phyloP scores from a whole-genome alignment of 2,797 vertebrate species.

The Melanotaenia boesemani region DNA sequence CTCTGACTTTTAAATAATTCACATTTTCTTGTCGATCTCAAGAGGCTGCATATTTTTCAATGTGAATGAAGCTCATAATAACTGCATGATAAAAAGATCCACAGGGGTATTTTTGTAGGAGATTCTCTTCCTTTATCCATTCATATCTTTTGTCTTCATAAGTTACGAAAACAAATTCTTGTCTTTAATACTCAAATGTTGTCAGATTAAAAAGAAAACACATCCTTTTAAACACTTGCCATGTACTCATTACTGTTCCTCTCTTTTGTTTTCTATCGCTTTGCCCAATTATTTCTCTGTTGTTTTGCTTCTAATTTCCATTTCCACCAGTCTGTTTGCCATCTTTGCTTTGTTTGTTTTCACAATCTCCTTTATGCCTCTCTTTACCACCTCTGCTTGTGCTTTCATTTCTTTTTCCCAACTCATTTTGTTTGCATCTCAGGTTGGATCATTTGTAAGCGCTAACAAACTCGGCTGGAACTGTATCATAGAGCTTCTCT shows the following conservation, averaged over 20 bases:
- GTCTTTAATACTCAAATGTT: too few species aligned
- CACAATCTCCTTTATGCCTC: conserved; percentile 26
- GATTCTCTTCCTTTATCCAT: too few species aligned
- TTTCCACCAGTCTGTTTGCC: conserved; percentile 26
- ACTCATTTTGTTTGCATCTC: not conserved
- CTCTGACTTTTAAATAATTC: too few species aligned
- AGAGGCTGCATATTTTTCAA: too few species aligned
- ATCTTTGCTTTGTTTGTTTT: conserved; percentile 42
- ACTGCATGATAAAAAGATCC: too few species aligned
- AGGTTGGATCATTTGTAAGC: conserved; percentile 31
- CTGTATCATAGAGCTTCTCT: conserved; percentile 2
- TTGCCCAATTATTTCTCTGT: not conserved
- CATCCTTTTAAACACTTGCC: not conserved
- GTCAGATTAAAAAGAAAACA: too few species aligned
- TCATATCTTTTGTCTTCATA: too few species aligned
- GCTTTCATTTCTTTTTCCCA: not conserved
- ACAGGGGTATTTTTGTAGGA: too few species aligned
- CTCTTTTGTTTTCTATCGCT: not conserved
- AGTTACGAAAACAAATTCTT: too few species aligned
- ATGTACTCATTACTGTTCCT: not conserved
- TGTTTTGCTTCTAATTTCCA: conserved; percentile 23
- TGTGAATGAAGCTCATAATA: too few species aligned
- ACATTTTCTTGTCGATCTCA: too few species aligned
- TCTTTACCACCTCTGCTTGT: not conserved
- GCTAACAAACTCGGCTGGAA: conserved; percentile 7